Conservation (phyloP, 2,797 vertebrate genomes). For the Phaenicophaeus curvirostris region DNA sequence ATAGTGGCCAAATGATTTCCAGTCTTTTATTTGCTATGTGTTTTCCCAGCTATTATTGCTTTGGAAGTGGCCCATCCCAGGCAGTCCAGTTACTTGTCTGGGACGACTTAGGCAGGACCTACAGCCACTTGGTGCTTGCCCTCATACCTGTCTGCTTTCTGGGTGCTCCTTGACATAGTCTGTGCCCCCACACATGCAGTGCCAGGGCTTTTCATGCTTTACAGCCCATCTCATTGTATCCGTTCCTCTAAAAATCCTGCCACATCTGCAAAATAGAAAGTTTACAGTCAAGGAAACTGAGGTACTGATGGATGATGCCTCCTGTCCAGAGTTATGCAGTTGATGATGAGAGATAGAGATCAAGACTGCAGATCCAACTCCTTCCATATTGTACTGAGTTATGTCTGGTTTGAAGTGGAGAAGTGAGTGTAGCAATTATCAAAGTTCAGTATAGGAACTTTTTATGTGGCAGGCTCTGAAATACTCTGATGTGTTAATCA, state of each 20-base stretch:
- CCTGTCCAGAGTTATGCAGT: neutral
- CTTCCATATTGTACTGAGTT: neutral
- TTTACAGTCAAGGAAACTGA: neutral
- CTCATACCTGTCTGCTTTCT: neutral
- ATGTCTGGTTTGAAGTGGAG: neutral
- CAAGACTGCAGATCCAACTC: neutral
- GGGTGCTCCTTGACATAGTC: neutral
- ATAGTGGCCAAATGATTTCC: neutral
- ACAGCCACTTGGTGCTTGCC: neutral
- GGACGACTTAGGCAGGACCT: neutral
- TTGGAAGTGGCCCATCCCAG: neutral
- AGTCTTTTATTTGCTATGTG: neutral
- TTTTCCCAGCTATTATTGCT: neutral
- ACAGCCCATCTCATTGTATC: fast-evolving
- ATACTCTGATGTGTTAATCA: neutral
- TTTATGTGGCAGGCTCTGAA: neutral
- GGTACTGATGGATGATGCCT: neutral
- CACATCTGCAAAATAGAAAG: neutral
- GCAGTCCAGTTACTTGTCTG: neutral
- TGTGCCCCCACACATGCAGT: neutral
- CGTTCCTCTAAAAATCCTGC: neutral
- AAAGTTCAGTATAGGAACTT: neutral
- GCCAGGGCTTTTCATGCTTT: neutral
- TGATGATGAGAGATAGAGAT: neutral
- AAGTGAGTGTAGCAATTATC: neutral